Base-by-base conservation (phyloP, 2,113 vertebrate species). In the Elanus axillaris region DNA sequence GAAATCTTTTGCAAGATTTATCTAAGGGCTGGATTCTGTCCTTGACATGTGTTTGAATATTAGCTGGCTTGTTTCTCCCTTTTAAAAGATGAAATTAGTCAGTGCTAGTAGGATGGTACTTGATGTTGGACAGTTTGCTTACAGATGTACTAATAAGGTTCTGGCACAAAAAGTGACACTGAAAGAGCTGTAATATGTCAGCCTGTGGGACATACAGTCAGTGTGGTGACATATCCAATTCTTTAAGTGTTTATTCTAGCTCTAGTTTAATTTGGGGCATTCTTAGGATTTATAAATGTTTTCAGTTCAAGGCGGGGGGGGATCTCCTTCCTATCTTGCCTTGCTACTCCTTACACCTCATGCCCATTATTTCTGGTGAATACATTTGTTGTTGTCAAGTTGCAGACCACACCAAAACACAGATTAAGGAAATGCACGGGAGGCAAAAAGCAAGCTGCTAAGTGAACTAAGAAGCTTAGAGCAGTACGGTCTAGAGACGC, bases 401-500 rank as follows among this genome's bases (percentile, higher is more conserved):
- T 84, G 72, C 67, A 93, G 47, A 64, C 50, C 26, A 29, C 60
- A 89, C 76, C 76, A 48, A 92, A 86, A 64, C 31, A 26, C n/a
- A 59, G 88, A 58, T 88, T 83, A 63, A 83, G 47, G 68, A 71
- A 96, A 92, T 64, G 72, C 52, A 81, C 0, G 1, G n/a, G 66
- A 93, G 82, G 67, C 78, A 94, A 83, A 90, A 95, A 83, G 90
- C 82, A 92, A 92, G 90, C 82, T 59, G 31, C 64, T 92, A 74
- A 92, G 75, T 96, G 90, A 91, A 88, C 79, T 88, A 85, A 96
- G 95, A 31, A 90, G 94, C 90, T 94, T 90, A 95, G 64, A 79
- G 83, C 25, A 21, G 42, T 26, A 32, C 47, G 52, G 72, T 73
- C 82, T 80, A 23, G 67, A 75, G 80, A 50, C 0, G 0, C 25